These are phyloP conservation scores for Clupea harengus DNA, from an alignment of 2,113 vertebrate species.

Conservation along the genomic window DNA sequence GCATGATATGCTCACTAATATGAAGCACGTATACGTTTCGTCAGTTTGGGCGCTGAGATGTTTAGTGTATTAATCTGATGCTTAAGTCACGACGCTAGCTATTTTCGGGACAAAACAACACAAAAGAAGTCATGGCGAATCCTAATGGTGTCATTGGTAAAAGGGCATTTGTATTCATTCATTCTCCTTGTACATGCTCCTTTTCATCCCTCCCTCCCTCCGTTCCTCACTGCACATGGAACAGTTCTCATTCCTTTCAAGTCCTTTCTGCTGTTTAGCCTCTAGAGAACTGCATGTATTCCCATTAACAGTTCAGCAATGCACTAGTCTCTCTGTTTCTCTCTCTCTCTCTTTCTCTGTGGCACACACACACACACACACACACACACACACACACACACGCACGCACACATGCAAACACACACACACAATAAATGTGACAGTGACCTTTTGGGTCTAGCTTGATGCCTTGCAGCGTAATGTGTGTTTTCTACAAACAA, in stretches of 20 bases:
- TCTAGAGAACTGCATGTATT: too few relatives aligned
- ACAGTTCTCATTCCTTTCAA: background rate
- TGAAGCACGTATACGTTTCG: too few relatives aligned
- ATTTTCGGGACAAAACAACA: background rate
- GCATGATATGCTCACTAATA: too few relatives aligned
- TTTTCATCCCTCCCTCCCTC: background rate
- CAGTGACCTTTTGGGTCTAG: background rate
- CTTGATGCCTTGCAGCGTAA: background rate
- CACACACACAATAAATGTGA: background rate
- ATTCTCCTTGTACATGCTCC: background rate
- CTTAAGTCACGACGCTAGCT: too few relatives aligned
- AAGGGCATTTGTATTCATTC: background rate
- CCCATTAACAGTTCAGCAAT: too few relatives aligned
- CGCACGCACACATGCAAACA: background rate
- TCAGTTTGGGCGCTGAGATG: too few relatives aligned
- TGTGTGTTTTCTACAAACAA: background rate
- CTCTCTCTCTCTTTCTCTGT: background rate
- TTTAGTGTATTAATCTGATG: too few relatives aligned
- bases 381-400: constrained; percentile 3
- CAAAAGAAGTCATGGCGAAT: background rate
- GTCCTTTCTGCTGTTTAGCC: too few relatives aligned
- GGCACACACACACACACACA: background rate
- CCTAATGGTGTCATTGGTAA: background rate
- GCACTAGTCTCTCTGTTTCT: background rate
- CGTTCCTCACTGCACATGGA: background rate